Evolutionary conservation across 2,888 invertebrate genomes (phyloP).

Genomic region (Rhabditoides inermis): DNA sequence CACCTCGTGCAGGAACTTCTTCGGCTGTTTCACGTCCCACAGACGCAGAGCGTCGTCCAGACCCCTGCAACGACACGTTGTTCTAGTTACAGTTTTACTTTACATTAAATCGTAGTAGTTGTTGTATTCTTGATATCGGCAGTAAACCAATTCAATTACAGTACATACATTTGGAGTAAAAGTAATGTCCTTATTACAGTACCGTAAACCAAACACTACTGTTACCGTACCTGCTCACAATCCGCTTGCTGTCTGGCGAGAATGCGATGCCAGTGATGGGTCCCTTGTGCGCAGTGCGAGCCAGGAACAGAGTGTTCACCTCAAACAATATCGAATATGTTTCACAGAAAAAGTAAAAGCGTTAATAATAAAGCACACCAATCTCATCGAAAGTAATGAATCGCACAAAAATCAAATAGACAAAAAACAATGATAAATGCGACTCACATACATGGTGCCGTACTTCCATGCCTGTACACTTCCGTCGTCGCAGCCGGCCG

Average conservation of each 20-base stretch:
- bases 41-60: constrained; percentile 82
- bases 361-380: background rate
- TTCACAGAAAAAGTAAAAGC: background rate
- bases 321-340: constrained; percentile 23
- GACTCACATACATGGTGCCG: constrained; percentile 69
- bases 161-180: too few species aligned
- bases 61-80: constrained; percentile 20
- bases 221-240: constrained; percentile 21
- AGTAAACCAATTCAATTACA: too few species aligned
- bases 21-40: constrained; percentile 71
- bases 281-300: constrained; percentile 62
- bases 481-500: constrained; percentile 86
- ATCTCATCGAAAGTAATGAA: background rate
- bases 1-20: constrained; percentile 67
- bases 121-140: too few species aligned
- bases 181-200: constrained; percentile 2
- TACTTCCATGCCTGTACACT: constrained; percentile 96
- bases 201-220: background rate
- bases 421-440: background rate
- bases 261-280: constrained; percentile 67
- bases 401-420: background rate
- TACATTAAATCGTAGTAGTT: too few species aligned
- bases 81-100: too few species aligned
- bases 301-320: constrained; percentile 71
- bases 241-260: constrained; percentile 65